Evolutionary conservation across 1,140 invertebrate species (phyloP).

Genomic region (Metopolophium dirhodum): DNA sequence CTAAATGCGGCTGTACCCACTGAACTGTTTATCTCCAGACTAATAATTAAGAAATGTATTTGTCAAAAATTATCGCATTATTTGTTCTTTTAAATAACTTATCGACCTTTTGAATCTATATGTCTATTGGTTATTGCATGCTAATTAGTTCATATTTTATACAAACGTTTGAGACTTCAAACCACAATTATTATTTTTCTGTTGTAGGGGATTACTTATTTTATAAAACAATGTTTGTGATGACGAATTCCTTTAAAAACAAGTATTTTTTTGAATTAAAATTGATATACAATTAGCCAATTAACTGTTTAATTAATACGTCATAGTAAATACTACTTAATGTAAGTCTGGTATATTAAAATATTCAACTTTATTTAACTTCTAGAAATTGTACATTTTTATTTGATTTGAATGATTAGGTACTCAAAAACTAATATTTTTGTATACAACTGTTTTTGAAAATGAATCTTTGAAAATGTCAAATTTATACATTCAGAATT

Average conservation of each 20-base stretch:
- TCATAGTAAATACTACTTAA: neutral
- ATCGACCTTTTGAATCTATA: neutral
- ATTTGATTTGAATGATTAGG: neutral
- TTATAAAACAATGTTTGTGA: neutral
- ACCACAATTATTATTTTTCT: neutral
- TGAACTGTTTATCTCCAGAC: neutral
- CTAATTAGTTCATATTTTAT: neutral
- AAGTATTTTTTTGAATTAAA: neutral
- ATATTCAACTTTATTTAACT: neutral
- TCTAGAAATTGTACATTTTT: neutral
- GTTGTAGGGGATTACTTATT: neutral
- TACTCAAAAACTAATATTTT: neutral
- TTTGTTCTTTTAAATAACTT: neutral
- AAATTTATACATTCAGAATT: neutral
- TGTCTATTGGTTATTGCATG: neutral
- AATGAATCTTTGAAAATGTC: neutral
- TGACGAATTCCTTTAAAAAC: neutral
- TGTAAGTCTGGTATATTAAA: neutral
- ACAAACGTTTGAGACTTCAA: neutral
- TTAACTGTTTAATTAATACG: neutral
- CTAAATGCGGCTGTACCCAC: neutral
- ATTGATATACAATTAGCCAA: neutral
- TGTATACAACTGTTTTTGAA: neutral
- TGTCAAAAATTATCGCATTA: neutral
- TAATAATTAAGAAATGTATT: neutral